Conservation (phyloP, 2,113 vertebrate genomes). For the Chaetura pelagica region DNA sequence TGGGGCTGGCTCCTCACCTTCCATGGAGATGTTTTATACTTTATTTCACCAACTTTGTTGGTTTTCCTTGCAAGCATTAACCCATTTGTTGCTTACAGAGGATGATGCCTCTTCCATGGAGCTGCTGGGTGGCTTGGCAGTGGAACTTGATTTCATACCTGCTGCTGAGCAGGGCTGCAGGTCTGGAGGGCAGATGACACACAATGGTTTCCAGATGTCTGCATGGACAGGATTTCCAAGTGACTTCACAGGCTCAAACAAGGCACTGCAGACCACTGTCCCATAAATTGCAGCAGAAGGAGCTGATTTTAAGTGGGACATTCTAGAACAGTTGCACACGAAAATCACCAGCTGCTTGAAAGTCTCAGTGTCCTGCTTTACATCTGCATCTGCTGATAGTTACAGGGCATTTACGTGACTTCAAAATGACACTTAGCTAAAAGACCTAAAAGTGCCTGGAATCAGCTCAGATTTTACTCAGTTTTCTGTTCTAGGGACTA, state of each 20-base stretch:
- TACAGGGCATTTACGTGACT: background rate
- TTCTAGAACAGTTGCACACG: background rate
- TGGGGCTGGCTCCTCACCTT: slow-evolving; percentile 67
- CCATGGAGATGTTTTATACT: slow-evolving; percentile 36
- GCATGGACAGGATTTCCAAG: background rate
- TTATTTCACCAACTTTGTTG: slow-evolving; percentile 18
- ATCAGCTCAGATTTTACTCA: background rate
- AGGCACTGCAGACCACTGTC: background rate
- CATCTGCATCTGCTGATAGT: background rate
- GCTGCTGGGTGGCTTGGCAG: background rate
- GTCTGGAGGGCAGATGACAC: background rate
- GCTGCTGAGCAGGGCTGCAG: background rate
- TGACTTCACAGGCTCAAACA: background rate
- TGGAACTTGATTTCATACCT: background rate
- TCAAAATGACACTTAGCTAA: background rate
- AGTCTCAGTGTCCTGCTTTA: background rate
- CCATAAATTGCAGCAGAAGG: background rate
- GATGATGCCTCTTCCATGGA: fast-evolving
- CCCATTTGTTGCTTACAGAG: background rate
- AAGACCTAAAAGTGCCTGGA: background rate
- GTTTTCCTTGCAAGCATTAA: slow-evolving; percentile 51
- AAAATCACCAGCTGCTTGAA: background rate
- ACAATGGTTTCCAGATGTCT: background rate
- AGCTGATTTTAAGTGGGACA: background rate
- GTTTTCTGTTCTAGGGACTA: background rate